phyloP scores from a whole-genome alignment of 1,140 invertebrate genomes.

The Myzus persicae region DNA sequence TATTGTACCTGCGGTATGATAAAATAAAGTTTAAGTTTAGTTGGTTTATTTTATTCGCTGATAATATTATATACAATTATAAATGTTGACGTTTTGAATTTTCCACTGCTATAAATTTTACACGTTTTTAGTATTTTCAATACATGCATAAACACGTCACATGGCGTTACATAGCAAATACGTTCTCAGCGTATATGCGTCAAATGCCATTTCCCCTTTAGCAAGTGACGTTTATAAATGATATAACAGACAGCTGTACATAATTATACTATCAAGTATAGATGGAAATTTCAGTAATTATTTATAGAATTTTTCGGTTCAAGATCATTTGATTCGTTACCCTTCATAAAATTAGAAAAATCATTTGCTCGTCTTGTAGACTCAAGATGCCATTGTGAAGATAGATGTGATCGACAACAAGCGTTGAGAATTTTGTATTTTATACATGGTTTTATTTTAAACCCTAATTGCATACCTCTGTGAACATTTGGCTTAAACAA shows the following conservation, averaged over 20 bases:
- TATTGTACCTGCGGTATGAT: background rate
- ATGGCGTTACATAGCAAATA: background rate
- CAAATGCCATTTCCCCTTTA: background rate
- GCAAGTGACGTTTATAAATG: background rate
- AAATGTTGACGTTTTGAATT: constrained; percentile 1
- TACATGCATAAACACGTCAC: background rate
- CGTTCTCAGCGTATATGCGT: background rate
- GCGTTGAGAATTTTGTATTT: too few species aligned
- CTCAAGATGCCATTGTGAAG: too few species aligned
- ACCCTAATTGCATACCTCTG: too few species aligned
- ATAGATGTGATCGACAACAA: too few species aligned
- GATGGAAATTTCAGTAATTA: background rate
- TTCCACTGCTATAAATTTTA: background rate
- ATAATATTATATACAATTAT: background rate
- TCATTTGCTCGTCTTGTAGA: too few species aligned
- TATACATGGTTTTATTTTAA: too few species aligned
- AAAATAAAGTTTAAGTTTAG: background rate
- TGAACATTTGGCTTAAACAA: too few species aligned
- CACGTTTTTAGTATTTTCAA: background rate
- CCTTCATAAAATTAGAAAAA: too few species aligned
- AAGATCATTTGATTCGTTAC: too few species aligned
- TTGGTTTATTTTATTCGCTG: background rate
- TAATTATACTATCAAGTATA: background rate
- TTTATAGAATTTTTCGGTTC: background rate
- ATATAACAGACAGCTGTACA: background rate